Base-by-base conservation (phyloP, 1,140 invertebrate genomes). In the Calliphora vicina region DNA sequence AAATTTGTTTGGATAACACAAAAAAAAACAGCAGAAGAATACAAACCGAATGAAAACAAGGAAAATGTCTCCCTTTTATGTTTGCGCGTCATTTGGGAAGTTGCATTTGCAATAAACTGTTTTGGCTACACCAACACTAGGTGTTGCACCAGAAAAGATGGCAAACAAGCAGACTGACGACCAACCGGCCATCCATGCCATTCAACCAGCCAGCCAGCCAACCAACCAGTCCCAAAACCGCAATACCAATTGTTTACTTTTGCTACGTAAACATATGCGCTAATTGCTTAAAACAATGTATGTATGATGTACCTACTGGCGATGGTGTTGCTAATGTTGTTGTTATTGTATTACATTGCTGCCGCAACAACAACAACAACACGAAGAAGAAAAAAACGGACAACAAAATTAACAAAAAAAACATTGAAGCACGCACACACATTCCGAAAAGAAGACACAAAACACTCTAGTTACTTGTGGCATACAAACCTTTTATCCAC, bases 201-300 rank as follows among this genome's bases (percentile, higher is more conserved):
- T 3, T 1, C 45, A 3, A 50, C 12, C 17, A 15, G 1, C 45
- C 13, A 6, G 13, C 12, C 45, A 12, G 45, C 15, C 17, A 50
- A 12, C 15, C 12, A 67, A 67, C 61, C 35, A 35, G 35, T 35
- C 10, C 35, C 6, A 35, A 35, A 35, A 35, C 35, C 35, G 23
- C 61, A 25, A 6, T 23, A 10, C 10, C 2, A 23, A 23, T 6
- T 10, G 61, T 25, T 23, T 20, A 23, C 23, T 67, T 23, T 67
- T 20, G 8, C n/a, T 67, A 67, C 61, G 20, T 25, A 20, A 67
- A 67, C 61, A 67, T 67, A 67, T 25, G 61, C 61, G 61, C 61
- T 67, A 67, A 67, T 67, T 67, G 61, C 61, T 67, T 23, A 67
- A 23, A 67, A 67, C 61, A 67, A 67, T 67, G 61, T 67, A 67